phyloP scores from a whole-genome alignment of 1,140 invertebrate genomes.

The Drosophila sproati region DNA sequence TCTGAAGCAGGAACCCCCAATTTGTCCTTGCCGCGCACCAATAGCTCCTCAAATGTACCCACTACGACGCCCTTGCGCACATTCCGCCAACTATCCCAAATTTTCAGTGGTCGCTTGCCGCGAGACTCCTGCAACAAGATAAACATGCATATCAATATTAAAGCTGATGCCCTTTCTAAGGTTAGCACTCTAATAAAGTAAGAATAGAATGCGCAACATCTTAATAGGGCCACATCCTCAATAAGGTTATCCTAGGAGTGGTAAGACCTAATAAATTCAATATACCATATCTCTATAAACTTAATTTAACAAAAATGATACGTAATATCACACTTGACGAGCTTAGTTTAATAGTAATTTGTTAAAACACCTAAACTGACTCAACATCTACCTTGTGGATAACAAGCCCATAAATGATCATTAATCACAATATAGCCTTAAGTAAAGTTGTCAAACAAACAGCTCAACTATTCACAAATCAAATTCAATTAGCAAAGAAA shows the following conservation, averaged over 20 bases:
- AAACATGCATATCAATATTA: constrained; percentile 19
- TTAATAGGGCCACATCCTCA: no score
- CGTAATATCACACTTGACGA: not conserved
- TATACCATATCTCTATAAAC: no score
- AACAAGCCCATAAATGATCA: constrained; percentile 7
- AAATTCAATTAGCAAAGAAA: not conserved
- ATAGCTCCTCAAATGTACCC: constrained; percentile 95
- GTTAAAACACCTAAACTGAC: not conserved
- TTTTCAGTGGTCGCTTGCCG: constrained; percentile 98
- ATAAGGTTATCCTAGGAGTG: no score
- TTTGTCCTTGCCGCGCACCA: constrained; percentile 96
- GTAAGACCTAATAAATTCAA: no score
- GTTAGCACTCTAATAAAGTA: no score
- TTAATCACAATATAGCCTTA: not conserved
- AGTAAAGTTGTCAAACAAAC: not conserved
- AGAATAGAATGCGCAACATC: no score
- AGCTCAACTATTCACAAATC: not conserved
- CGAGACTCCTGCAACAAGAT: constrained; percentile 91
- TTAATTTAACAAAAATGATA: no score
- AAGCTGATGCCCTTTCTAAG: not conserved
- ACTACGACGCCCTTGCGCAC: constrained; percentile 97
- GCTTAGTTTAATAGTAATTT: no score
- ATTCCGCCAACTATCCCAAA: constrained; percentile 98
- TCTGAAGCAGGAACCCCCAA: constrained; percentile 93
- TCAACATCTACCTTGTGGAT: not conserved